Conservation (phyloP, 2,113 vertebrate species). For the Macquaria ambigua region DNA sequence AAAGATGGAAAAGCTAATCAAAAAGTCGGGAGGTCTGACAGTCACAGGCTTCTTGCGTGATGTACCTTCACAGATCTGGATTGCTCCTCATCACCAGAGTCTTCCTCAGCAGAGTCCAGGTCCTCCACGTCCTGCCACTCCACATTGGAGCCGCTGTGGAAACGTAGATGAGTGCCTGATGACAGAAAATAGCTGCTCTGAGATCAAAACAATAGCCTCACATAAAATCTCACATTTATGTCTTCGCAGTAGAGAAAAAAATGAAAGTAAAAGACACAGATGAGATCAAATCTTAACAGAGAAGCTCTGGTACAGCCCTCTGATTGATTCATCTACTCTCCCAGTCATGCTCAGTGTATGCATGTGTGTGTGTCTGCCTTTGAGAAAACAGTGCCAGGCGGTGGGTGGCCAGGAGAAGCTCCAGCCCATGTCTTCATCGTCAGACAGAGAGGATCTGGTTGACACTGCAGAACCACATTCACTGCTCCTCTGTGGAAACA, state of each 20-base stretch:
- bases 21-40: background rate
- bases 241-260: background rate
- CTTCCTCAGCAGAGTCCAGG: constrained; percentile 82
- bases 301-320: background rate
- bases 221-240: background rate
- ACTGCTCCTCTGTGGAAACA: constrained; percentile 86
- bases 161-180: constrained; percentile 91
- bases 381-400: constrained; percentile 96
- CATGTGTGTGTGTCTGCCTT: constrained; percentile 85
- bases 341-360: background rate
- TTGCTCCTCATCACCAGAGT: constrained; percentile 84
- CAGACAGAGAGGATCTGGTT: constrained; percentile 91
- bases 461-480: constrained; percentile 95
- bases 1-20: background rate
- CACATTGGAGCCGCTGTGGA: constrained; percentile 89
- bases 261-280: background rate
- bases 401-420: constrained; percentile 96
- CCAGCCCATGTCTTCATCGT: constrained; percentile 98
- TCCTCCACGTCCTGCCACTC: constrained; percentile 95
- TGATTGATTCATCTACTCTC: background rate
- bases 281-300: too few relatives aligned
- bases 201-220: background rate
- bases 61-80: constrained; percentile 65
- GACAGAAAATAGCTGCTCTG: constrained; percentile 26
- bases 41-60: background rate